Conservation (phyloP, 2,113 vertebrate genomes). For the Strigops habroptila region DNA sequence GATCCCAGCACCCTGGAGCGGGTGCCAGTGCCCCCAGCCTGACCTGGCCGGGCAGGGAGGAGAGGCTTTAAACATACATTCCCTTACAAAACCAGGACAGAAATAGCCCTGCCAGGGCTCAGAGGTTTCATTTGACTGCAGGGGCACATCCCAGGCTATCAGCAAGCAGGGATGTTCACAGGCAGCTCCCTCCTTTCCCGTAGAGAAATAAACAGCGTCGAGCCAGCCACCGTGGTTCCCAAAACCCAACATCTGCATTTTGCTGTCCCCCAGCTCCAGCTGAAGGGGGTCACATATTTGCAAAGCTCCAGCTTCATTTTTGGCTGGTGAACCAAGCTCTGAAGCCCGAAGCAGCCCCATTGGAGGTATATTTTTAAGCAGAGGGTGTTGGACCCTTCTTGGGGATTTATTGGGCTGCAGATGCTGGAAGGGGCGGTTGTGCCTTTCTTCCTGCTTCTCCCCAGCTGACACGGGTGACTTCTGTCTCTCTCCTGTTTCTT, state of each 20-base stretch:
- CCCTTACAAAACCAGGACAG: background rate
- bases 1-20: background rate
- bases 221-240: background rate
- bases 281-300: background rate
- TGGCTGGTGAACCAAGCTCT: background rate
- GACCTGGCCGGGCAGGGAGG: background rate
- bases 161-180: background rate
- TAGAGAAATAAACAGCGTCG: background rate
- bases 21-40: background rate
- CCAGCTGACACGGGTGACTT: background rate
- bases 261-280: background rate
- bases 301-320: fast-evolving
- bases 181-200: background rate
- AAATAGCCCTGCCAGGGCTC: background rate
- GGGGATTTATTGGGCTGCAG: background rate
- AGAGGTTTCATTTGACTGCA: fast-evolving
- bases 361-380: background rate
- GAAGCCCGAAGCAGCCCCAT: background rate
- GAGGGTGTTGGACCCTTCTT: background rate
- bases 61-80: background rate
- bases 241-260: background rate
- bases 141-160: background rate
- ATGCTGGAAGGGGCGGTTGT: background rate
- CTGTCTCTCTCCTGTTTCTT: background rate
- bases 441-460: background rate